Percentiles rank a stretch among this genome's conserved stretches.
Evolutionary conservation across 2,797 vertebrate genomes (phyloP).

Genomic region (Alosa sapidissima): DNA sequence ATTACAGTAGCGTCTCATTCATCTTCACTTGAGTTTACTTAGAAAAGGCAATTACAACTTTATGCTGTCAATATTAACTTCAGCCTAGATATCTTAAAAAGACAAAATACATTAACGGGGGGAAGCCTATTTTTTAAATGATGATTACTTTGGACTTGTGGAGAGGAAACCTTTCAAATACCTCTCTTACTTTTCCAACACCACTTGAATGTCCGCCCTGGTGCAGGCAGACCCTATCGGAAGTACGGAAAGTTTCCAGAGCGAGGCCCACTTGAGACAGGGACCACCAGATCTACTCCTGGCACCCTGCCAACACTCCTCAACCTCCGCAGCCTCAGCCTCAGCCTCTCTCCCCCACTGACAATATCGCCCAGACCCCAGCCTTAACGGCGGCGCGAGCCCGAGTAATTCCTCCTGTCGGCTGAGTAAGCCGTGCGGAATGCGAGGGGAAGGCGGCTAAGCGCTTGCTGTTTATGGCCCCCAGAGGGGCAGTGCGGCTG

Average conservation of each 20-base stretch:
- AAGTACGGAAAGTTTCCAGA: neutral
- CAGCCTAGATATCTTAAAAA: neutral
- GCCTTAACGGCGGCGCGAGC: neutral
- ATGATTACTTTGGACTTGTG: neutral
- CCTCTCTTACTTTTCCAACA: neutral
- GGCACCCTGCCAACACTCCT: neutral
- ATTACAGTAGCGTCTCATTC: neutral
- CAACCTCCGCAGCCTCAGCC: neutral
- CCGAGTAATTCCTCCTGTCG: neutral
- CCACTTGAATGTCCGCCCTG: neutral
- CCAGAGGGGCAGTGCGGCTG: neutral
- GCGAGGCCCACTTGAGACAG: neutral
- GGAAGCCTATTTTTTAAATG: neutral
- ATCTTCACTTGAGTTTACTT: neutral
- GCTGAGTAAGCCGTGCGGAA: constrained; percentile 6
- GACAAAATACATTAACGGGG: neutral
- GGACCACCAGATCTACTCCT: constrained; percentile 1
- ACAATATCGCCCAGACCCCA: neutral
- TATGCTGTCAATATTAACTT: neutral
- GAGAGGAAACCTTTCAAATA: neutral
- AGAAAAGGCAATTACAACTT: neutral
- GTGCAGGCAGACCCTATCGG: neutral
- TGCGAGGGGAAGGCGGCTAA: neutral
- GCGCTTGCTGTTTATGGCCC: neutral
- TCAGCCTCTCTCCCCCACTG: neutral